A percentile compares a stretch with the other conserved stretches of the same genome.
phyloP scores from a whole-genome alignment of 2,888 invertebrate genomes.

The Ditylenchus weischeri region DNA sequence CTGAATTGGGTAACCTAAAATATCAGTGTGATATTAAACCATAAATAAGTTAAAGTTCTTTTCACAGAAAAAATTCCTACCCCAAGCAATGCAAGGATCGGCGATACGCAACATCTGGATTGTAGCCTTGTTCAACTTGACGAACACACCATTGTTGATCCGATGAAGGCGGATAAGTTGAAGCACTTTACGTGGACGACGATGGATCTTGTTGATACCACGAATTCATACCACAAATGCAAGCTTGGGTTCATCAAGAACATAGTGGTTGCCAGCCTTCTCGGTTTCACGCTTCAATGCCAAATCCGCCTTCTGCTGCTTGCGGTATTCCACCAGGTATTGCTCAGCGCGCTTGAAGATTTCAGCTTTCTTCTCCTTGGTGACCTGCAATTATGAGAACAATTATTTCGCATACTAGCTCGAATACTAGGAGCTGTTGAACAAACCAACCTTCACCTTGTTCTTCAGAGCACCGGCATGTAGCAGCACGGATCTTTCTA shows the following conservation, averaged over 20 bases:
- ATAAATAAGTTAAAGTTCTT: no score
- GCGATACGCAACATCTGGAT: conserved; percentile 88
- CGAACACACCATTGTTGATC: conserved; percentile 98
- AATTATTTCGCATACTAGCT: no score
- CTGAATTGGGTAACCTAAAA: conserved; percentile 76
- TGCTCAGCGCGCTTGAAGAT: conserved; percentile 93
- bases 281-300: conserved; percentile 78
- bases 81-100: conserved; percentile 99
- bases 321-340: conserved; percentile 90
- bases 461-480: conserved; percentile 61
- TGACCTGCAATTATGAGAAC: conserved; percentile 61
- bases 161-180: conserved; percentile 93
- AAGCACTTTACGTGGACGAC: conserved; percentile 71
- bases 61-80: no score
- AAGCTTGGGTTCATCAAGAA: conserved; percentile 89
- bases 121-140: conserved; percentile 95
- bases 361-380: conserved; percentile 72
- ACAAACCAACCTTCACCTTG: conserved; percentile 45
- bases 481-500: conserved; percentile 77
- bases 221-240: conserved; percentile 97
- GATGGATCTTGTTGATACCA: conserved; percentile 72
- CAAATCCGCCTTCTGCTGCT: conserved; percentile 77
- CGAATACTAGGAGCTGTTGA: no score
- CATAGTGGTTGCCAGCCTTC: conserved; percentile 84
- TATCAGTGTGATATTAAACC: no score